Evolutionary conservation across 2,888 invertebrate species (phyloP).

Genomic region (Muscina levida): DNA sequence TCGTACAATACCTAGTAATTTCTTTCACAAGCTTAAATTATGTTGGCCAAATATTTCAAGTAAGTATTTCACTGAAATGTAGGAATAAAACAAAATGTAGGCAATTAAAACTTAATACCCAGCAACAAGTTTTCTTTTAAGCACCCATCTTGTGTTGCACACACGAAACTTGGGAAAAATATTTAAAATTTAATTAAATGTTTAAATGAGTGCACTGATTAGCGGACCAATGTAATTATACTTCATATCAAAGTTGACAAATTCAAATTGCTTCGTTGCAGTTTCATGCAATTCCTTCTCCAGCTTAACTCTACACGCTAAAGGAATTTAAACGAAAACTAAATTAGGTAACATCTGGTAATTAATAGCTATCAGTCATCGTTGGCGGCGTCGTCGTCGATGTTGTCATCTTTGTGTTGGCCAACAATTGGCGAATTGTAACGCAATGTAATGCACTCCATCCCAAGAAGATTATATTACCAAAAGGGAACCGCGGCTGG

Average conservation of each 20-base stretch:
- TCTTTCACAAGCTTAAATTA: no score
- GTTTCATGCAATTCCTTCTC: conserved; percentile 23
- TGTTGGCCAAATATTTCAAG: no score
- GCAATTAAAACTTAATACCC: no score
- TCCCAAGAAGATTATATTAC: conserved; percentile 50
- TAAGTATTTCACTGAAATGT: no score
- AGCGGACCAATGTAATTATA: conserved; percentile 28
- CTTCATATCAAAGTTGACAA: conserved; percentile 28
- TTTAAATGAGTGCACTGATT: conserved; percentile 41
- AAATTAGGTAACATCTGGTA: conserved; percentile 57
- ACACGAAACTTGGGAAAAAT: conserved; percentile 1
- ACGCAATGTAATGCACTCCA: no score
- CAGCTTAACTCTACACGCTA: neutral
- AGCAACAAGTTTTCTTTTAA: no score
- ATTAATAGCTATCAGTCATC: conserved; percentile 44
- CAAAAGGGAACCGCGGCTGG: conserved; percentile 53
- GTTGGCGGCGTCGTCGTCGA: no score
- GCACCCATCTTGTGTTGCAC: no score
- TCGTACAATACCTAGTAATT: no score
- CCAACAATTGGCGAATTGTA: conserved; percentile 20
- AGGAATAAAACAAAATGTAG: no score
- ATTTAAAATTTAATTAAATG: conserved; percentile 50
- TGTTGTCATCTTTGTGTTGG: conserved; percentile 28
- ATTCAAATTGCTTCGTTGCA: neutral
- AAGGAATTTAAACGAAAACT: conserved; percentile 1